Base-by-base conservation (phyloP, 2,888 invertebrate species). In the Drosophila robusta region DNA sequence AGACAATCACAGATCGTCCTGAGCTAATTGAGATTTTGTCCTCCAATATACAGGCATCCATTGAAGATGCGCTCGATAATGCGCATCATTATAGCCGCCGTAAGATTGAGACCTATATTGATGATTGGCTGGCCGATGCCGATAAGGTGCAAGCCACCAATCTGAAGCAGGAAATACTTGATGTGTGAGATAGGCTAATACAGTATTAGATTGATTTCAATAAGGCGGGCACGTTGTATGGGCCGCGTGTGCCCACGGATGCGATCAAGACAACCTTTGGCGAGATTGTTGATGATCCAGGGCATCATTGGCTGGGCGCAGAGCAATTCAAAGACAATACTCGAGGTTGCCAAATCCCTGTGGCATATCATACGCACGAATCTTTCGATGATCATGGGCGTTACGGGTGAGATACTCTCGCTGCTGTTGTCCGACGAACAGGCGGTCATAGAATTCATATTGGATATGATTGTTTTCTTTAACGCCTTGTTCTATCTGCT, bases 401-500 rank as follows among this genome's bases (percentile, higher is more conserved):
- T 97, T 0, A 93, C 98, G 11, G 97, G 98, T 3, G 96, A 98
- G n/a, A 94, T 97, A 70, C 93, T 98, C 3, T 98, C 98, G 2
- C 93, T 98, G 34, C 93, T 99, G 64, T 94, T 98, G 63, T 97
- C 97, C 67, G 97, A 98, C 16, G 97, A 98, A 34, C 95, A 97
- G n/a, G 97, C 97, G 4, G 95, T 98, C 72, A 94, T 98, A 78
- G 97, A 97, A 91, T 96, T 97, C 92, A 94, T 96, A 67, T 93
- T 98, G 54, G 97, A 97, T 91, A 94, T 96, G 94, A 95, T 99
- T 73, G 98, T 99, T 18, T 99, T 99, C 93, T 95, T 99, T 90
- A 99, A 99, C 3, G 97, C 99, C 0, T 93, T 99, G 7, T 99
- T 99, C 93, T 99, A 99, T 92, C 94, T 99, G 52, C 93, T 99